A percentile compares a stretch with the other conserved stretches of the same genome.
phyloP scores from a whole-genome alignment of 2,797 vertebrate genomes.

The Trachurus trachurus region DNA sequence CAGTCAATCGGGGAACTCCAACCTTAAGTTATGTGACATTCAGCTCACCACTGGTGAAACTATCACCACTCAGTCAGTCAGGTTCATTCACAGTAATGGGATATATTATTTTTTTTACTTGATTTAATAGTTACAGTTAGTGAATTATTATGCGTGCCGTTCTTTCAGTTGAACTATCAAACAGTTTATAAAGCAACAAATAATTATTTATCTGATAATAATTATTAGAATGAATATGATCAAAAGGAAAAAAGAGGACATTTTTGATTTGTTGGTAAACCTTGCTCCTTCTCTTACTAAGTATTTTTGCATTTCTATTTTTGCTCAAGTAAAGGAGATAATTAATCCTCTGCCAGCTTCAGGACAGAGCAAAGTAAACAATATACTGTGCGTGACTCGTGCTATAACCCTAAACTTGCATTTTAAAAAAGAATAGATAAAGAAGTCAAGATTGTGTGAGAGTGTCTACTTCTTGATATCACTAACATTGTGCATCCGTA shows the following conservation, averaged over 20 bases:
- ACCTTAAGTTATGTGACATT: no score
- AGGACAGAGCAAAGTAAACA: not conserved
- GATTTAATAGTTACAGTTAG: not conserved
- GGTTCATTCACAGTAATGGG: not conserved
- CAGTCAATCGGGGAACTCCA: no score
- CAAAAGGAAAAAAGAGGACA: no score
- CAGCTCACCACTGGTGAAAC: no score
- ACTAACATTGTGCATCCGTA: not conserved
- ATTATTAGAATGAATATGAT: not conserved
- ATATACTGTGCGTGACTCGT: constrained; percentile 12
- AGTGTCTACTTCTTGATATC: not conserved
- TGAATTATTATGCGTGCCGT: not conserved
- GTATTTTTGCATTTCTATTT: no score
- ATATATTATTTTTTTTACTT: not conserved
- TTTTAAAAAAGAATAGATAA: not conserved
- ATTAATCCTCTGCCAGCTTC: not conserved
- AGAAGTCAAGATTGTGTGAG: not conserved
- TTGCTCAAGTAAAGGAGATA: not conserved
- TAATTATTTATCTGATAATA: not conserved
- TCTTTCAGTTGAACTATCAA: not conserved
- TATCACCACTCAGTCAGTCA: no score
- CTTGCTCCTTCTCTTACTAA: no score
- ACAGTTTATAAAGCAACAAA: not conserved
- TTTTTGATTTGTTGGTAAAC: not conserved
- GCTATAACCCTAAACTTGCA: not conserved